Conservation (phyloP, 2,888 invertebrate genomes). For the Geophilus truncorum region DNA sequence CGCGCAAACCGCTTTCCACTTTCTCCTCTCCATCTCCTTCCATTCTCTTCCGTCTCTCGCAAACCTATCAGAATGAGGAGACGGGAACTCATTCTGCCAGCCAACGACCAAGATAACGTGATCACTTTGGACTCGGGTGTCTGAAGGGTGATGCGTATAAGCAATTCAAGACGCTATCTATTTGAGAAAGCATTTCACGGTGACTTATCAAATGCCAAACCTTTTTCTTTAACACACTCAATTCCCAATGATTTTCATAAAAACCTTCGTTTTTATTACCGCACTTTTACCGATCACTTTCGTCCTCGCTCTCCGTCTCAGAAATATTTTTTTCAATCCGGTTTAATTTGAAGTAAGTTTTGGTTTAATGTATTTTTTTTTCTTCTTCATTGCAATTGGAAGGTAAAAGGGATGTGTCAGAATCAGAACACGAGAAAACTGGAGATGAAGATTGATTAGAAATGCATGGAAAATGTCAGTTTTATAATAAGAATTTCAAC, state of each 20-base stretch:
- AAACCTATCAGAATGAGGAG: conserved; percentile 16
- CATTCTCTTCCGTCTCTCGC: not conserved
- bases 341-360: not conserved
- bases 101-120: conserved; percentile 10
- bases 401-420: not conserved
- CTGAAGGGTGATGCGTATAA: not conserved
- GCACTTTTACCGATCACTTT: not conserved
- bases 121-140: conserved; percentile 15
- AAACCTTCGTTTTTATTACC: not conserved
- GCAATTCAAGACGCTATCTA: conserved; percentile 16
- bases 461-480: not conserved
- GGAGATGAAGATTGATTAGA: not conserved
- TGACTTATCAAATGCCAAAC: conserved; percentile 5
- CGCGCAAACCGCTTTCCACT: not conserved
- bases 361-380: not conserved
- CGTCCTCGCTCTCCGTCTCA: not conserved
- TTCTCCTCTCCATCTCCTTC: not conserved
- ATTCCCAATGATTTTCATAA: conserved; percentile 3
- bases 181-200: not conserved
- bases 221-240: not conserved
- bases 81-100: conserved; percentile 10
- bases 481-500: too few species aligned
- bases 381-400: too few species aligned
- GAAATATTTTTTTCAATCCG: not conserved
- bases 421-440: not conserved